Conservation (phyloP, 2,797 vertebrate genomes). For the Acanthornis magna region DNA sequence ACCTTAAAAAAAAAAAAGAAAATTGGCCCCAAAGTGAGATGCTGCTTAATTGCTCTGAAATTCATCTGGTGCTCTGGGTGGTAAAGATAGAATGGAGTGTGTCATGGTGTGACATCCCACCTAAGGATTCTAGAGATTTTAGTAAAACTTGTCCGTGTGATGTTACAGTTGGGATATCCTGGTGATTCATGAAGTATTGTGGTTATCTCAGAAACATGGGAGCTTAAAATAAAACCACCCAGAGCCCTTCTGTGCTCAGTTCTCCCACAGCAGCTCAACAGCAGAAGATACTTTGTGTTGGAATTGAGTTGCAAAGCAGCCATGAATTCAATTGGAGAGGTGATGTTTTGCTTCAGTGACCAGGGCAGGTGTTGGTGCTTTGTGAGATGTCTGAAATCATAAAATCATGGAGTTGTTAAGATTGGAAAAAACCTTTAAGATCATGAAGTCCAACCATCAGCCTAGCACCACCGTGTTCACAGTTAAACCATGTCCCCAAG, state of each 20-base stretch:
- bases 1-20: neutral
- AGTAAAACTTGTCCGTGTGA: neutral
- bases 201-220: constrained; percentile 8
- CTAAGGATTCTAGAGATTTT: neutral
- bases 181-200: neutral
- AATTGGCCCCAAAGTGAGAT: neutral
- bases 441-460: neutral
- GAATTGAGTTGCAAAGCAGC: neutral
- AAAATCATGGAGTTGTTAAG: neutral
- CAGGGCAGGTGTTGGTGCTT: neutral
- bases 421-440: neutral
- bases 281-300: neutral
- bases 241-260: constrained; percentile 25
- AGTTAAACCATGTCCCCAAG: neutral
- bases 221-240: constrained; percentile 31
- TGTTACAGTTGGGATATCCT: constrained; percentile 30
- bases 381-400: neutral
- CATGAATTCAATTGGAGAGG: neutral
- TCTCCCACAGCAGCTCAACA: neutral
- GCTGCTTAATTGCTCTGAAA: constrained; percentile 15
- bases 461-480: neutral
- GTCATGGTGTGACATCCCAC: neutral
- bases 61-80: neutral
- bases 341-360: neutral
- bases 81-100: neutral